Percentiles rank a stretch among this genome's conserved stretches.
Evolutionary conservation across 2,888 invertebrate species (phyloP).

Genomic region (Abscondita cerata): DNA sequence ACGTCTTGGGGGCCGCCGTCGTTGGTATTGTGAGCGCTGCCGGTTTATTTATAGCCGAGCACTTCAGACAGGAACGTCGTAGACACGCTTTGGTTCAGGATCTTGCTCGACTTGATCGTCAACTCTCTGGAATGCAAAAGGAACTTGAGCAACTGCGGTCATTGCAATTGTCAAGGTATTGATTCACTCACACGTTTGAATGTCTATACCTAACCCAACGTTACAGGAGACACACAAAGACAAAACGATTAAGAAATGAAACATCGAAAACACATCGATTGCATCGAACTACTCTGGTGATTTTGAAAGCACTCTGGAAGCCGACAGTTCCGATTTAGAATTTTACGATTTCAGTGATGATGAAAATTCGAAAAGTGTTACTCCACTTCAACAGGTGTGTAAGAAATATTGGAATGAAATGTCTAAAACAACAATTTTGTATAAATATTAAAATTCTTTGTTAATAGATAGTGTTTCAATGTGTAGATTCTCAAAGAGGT

Average conservation of each 20-base stretch:
- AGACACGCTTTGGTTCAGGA: conserved; percentile 53
- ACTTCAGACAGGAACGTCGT: conserved; percentile 51
- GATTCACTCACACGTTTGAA: background rate
- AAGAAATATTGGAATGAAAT: background rate
- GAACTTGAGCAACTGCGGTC: conserved; percentile 50
- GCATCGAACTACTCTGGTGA: conserved; percentile 53
- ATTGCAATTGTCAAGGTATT: conserved; percentile 42
- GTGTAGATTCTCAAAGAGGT: conserved; percentile 15
- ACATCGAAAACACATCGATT: conserved; percentile 35
- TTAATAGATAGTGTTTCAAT: background rate
- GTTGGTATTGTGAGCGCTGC: conserved; percentile 56
- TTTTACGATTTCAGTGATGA: conserved; percentile 57
- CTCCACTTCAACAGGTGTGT: conserved; percentile 30
- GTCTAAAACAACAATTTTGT: background rate
- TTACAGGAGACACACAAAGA: background rate
- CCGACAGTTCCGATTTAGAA: conserved; percentile 56
- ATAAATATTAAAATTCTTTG: background rate
- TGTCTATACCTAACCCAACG: background rate
- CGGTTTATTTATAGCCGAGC: conserved; percentile 53
- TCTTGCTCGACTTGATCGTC: conserved; percentile 51
- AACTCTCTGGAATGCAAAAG: conserved; percentile 47
- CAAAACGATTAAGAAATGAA: conserved; percentile 24
- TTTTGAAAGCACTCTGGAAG: conserved; percentile 49
- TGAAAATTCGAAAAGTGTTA: conserved; percentile 40
- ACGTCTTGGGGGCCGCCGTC: conserved; percentile 53